Evolutionary conservation across 2,113 vertebrate genomes (phyloP), one percentile per base, ranked within the genome.

Genomic region (Eretmochelys imbricata): DNA sequence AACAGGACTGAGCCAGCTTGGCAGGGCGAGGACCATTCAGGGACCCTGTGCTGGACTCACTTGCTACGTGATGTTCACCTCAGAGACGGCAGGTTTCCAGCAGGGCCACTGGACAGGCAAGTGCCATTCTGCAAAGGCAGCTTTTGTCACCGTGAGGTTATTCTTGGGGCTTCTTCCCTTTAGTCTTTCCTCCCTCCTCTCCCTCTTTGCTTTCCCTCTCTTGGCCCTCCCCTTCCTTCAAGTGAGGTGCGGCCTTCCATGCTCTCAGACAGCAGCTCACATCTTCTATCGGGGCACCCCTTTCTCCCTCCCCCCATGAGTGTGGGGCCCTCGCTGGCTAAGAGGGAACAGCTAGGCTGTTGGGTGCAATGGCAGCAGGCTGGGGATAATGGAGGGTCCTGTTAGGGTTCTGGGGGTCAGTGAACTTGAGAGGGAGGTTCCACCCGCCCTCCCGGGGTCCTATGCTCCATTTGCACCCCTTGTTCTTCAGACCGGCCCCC

Each of bases 391-490:
- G 75, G 75, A 75, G 35, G 6, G 46, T 13, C 48, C 8, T 19
- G 49, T 50, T 31, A 22, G 17, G 29, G 53, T 82, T 53, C 1
- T 10, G 2, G 1, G 19, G 12, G 62, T 80, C 82, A 85, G 80
- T 1, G 1, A 5, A 42, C 25, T 1, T 53, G 35, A 1, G 0
- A 59, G 50, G n/a, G 13, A 78, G 35, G 29, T 31, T 29, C 4
- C 51, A 53, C 10, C 5, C 51, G 38, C 5, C 48, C 42, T 9
- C 29, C 13, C 31, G 27, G 55, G 90, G 87, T 11, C 46, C 57
- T 79, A 22, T 0, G 38, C 2, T 19, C 19, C 4, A 83, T 69
- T 35, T 1, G 1, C 10, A 6, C 31, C 38, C 65, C n/a, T 10
- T 46, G 62, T 50, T 50, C 27, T 69, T n/a, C 1, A 55, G 42